These are phyloP conservation scores for Aeoliscus strigatus DNA, from an alignment of 2,797 vertebrate genomes.

Conservation along the genomic window DNA sequence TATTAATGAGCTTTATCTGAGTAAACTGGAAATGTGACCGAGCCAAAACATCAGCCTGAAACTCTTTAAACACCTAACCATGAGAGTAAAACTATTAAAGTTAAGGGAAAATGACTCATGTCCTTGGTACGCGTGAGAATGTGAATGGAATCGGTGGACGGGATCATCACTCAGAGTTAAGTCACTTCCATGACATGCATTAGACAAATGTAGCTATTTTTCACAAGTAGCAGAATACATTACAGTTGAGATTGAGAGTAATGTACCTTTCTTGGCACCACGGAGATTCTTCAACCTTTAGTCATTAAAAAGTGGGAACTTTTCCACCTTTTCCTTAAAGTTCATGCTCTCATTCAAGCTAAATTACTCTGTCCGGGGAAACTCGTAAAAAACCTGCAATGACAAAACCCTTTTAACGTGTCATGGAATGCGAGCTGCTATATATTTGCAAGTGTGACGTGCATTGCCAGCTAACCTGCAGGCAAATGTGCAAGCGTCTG, in stretches of 20 bases:
- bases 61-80: slow-evolving; percentile 23
- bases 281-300: slow-evolving; percentile 68
- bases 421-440: slow-evolving; percentile 72
- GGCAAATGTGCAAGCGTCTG: slow-evolving; percentile 65
- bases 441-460: slow-evolving; percentile 63
- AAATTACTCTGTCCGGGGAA: slow-evolving; percentile 82
- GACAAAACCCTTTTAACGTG: slow-evolving; percentile 78
- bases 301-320: slow-evolving; percentile 70
- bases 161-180: slow-evolving; percentile 67
- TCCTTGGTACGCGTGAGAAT: slow-evolving; percentile 59
- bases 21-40: no score
- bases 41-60: slow-evolving; percentile 12
- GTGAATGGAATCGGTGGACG: slow-evolving; percentile 59
- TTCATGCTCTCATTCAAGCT: slow-evolving; percentile 79
- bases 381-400: slow-evolving; percentile 81
- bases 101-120: slow-evolving; percentile 54
- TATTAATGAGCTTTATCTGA: no score
- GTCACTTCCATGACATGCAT: slow-evolving; percentile 64
- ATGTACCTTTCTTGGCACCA: slow-evolving; percentile 70
- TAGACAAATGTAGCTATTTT: slow-evolving; percentile 73
- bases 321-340: slow-evolving; percentile 72
- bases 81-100: slow-evolving; percentile 31
- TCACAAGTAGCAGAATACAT: slow-evolving; percentile 65
- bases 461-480: slow-evolving; percentile 14
- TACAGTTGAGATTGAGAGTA: slow-evolving; percentile 68